A percentile compares a stretch with the other conserved stretches of the same genome.
phyloP scores from a whole-genome alignment of 2,797 vertebrate genomes.

The Sorex maritimensis region DNA sequence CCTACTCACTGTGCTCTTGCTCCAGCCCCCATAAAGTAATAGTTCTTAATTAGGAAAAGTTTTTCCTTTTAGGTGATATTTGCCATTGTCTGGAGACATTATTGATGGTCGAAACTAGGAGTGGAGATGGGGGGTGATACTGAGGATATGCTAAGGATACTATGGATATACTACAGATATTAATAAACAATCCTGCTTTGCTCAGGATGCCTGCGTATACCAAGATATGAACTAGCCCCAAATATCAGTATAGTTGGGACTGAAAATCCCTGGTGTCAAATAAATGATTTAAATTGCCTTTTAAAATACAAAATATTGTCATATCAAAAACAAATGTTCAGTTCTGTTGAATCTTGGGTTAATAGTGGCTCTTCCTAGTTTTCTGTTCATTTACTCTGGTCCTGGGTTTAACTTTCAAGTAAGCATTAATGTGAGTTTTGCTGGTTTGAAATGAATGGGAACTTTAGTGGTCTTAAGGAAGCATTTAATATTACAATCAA shows the following conservation, averaged over 20 bases:
- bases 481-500: constrained; percentile 20
- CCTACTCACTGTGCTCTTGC: too few relatives aligned
- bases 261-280: constrained; percentile 12
- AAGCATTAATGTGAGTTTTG: constrained; percentile 19
- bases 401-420: neutral
- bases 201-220: neutral
- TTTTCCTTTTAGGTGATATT: too few relatives aligned
- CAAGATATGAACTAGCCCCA: neutral
- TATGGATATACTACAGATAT: too few relatives aligned
- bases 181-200: neutral
- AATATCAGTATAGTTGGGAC: neutral
- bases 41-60: too few relatives aligned
- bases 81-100: too few relatives aligned
- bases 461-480: constrained; percentile 14
- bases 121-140: too few relatives aligned
- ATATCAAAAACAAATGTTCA: constrained; percentile 42
- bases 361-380: constrained; percentile 33
- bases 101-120: too few relatives aligned
- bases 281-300: constrained; percentile 15
- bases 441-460: constrained; percentile 36
- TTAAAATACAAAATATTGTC: constrained; percentile 6
- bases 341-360: neutral
- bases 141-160: too few relatives aligned
- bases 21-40: neutral
- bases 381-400: constrained; percentile 34